Conservation (phyloP, 2,888 invertebrate species). For the Campoplex nolae region DNA sequence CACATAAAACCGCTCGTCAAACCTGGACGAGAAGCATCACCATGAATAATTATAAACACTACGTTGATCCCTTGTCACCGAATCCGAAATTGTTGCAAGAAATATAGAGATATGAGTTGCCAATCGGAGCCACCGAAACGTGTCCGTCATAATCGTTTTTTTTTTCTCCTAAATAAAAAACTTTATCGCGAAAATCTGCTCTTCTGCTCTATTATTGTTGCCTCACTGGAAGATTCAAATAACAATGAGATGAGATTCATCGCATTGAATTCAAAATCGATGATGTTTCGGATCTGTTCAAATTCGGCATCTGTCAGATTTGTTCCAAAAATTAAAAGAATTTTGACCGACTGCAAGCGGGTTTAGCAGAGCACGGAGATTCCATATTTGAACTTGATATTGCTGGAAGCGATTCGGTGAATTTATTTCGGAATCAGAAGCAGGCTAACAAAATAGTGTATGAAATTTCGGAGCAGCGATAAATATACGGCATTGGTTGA, state of each 20-base stretch:
- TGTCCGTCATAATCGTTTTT: neutral
- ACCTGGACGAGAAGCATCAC: neutral
- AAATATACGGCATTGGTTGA: neutral
- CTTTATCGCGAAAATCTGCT: too few relatives aligned
- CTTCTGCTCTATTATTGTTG: too few relatives aligned
- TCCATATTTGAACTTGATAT: neutral
- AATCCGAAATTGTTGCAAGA: neutral
- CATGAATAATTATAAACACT: neutral
- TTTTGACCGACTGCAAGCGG: neutral
- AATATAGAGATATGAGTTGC: neutral
- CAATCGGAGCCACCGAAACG: neutral
- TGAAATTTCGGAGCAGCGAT: neutral
- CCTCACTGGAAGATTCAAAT: too few relatives aligned
- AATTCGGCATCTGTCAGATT: too few relatives aligned
- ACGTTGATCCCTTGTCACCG: neutral
- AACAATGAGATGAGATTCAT: too few relatives aligned
- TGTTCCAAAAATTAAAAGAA: too few relatives aligned
- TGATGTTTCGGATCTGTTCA: too few relatives aligned
- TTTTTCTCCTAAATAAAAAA: neutral
- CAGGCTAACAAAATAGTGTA: neutral
- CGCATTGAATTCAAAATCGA: too few relatives aligned
- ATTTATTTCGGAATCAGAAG: conserved; percentile 29
- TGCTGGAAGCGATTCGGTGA: conserved; percentile 38
- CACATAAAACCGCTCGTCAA: neutral
- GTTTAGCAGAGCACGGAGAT: neutral